Evolutionary conservation across 1,140 invertebrate genomes (phyloP).

Genomic region (Diploscapter pachys): DNA sequence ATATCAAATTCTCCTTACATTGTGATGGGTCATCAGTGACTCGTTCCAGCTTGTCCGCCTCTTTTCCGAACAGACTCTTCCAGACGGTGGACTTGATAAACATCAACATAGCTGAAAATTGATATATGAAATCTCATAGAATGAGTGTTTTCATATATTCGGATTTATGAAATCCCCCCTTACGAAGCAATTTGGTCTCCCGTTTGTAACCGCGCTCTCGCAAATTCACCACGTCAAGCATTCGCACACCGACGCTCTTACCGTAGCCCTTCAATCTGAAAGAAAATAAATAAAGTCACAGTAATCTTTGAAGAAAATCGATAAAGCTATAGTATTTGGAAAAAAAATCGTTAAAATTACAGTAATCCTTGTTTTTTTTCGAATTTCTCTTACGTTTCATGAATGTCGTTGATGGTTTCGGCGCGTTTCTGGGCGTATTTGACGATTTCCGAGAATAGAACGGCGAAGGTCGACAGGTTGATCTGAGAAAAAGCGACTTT

Average conservation of each 20-base stretch:
- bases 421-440: conserved; percentile 95
- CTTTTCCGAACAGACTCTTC: conserved; percentile 95
- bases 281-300: background rate
- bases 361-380: background rate
- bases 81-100: conserved; percentile 94
- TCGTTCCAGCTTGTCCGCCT: conserved; percentile 96
- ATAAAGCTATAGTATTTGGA: conserved; percentile 1
- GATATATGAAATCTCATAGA: background rate
- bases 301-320: too few relatives aligned
- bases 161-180: background rate
- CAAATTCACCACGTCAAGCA: conserved; percentile 87
- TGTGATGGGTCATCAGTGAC: conserved; percentile 95
- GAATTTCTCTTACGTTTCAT: conserved; percentile 72
- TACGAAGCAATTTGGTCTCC: conserved; percentile 86
- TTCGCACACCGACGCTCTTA: conserved; percentile 84
- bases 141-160: background rate
- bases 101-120: conserved; percentile 71
- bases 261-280: conserved; percentile 84
- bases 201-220: conserved; percentile 87
- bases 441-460: conserved; percentile 94
- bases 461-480: conserved; percentile 82
- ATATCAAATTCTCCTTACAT: conserved; percentile 61
- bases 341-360: background rate
- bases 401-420: conserved; percentile 87
- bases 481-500: conserved; percentile 59